Evolutionary conservation across 2,113 vertebrate species (phyloP), one percentile per base, ranked within the genome.

Genomic region (Xyliphius kryptos): DNA sequence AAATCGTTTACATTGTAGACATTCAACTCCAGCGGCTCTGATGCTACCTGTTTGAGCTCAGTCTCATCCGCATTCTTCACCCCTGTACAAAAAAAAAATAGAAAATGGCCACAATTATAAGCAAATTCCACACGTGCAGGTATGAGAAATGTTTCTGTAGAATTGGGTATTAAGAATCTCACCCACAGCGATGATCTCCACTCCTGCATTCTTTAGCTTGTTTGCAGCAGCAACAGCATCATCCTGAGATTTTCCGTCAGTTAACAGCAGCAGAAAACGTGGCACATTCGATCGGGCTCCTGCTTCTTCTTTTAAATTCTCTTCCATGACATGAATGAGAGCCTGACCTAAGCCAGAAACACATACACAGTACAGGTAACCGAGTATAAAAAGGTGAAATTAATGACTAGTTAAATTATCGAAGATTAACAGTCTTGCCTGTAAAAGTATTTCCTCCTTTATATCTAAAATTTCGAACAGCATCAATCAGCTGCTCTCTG

Each of bases 391-490:
- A 41, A 14, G 10, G 5, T 14, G 13, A 6, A 15, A n/a, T 15
- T 6, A 3, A 46, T n/a, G 41, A 16, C 36, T 2, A 22, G 6
- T 3, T 19, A 38, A 51, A 32, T 52, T 5, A 17, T 3, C 11
- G 53, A 46, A 43, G n/a, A 15, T 21, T 40, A 3, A n/a, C 15
- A 5, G 3, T 17, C 56, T 43, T 75, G 94, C 93, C 95, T 82
- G 94, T 97, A 21, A 97, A 92, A 0, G 93, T 95, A 87, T 95
- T 98, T 44, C 95, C 93, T 1, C 94, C 93, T 51, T 91, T 96
- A 73, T 96, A 98, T 43, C 77, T 80, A 70, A 98, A 71, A 46
- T 72, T 88, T 49, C 77, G 86, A 0, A 97, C 11, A 0, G 91
- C 93, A 1, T 90, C 89, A 70, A 95, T 66, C 47, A 98, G 79